Evolutionary conservation across 2,888 invertebrate genomes (phyloP), one percentile per base, ranked within the genome.

Genomic region (Lasius platythorax): DNA sequence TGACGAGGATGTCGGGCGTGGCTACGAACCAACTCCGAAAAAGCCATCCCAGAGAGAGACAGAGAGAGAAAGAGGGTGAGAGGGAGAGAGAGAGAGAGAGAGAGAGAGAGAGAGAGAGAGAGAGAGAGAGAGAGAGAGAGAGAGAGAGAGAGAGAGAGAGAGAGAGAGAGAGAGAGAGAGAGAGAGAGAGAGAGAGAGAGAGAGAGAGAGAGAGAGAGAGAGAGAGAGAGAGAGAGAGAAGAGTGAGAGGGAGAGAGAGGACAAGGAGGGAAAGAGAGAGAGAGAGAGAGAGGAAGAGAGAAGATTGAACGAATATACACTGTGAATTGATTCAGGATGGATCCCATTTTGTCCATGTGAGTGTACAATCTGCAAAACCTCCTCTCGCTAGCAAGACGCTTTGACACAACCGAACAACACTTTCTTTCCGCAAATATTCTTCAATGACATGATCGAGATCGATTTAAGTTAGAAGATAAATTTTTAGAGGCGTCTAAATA

Each of bases 1-100:
- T 94, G 82, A 72, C 79, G 89, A 88, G 89, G 92, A 91, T 92
- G 90, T 89, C 89, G 89, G 93, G 93, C 93, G 93, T 94, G 93
- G 94, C 89, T 85, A 79, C 33, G 72, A 72, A n/a, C 61, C 58
- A 72, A 79, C 79, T 73, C 58, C 72, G 63, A 84, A 58, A 79
- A 72, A 85, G 83, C 88, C 72, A 90, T 84, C 78, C 87, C 73
- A 53, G 68, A 83, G 83, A 86, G 83, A 84, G 82, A 87, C 53
- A 70, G 15, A 15, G 40, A 53, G 50, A 53, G 53, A n/a, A n/a
- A n/a, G 53, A 53, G n/a, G 18, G 15, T 6, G 6, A 50, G 18
- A 46, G 67, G 46, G 68, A 68, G 11, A 30, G 9, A 30, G 28
- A 8, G 66, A 15, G 15, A 67, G 18, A n/a, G 67, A 40, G 43